Base-by-base conservation (phyloP, 2,888 invertebrate genomes). In the Artemia sp. region DNA sequence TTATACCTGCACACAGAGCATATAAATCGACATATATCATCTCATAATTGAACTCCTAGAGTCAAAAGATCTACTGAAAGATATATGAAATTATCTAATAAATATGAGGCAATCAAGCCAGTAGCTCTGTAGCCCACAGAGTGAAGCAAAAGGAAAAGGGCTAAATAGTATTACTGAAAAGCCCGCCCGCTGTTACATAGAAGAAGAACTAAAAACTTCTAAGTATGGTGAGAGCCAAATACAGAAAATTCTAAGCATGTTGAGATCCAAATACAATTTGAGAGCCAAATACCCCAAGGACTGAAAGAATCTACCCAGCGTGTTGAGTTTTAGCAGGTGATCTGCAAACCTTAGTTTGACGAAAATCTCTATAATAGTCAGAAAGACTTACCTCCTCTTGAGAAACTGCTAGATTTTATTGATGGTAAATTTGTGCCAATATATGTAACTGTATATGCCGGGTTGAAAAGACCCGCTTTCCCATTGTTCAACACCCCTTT, bases 391-490 rank as follows among this genome's bases (percentile, higher is more conserved):
- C 79, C 79, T 74, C 78, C 78, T 72, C 80, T 74, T 70, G 76
- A 75, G 73, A 81, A 80, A 69, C 78, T 81, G 2, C 82, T 82
- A 68, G 83, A 81, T 71, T 83, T 81, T 70, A 83, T 83, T 12
- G 78, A 76, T 1, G 86, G 86, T 69, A 88, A 80, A 78, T 87
- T 87, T n/a, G 84, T 84, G 52, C 90, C 89, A 2, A 91, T 80
- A 77, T 90, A 92, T 0, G 93, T 88, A 70, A 93, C 91, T 9
- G 90, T 91, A 75, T 91, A 87, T 10, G 84, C 85, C 0, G 96
- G 93, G 80, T 92, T 90, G 78, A 97, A 95, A 70, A 89, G 82
- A 0, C 97, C 96, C n/a, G 90, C 90, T 76, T 92, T 90, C 0
- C 96, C 95, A 73, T 87, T 89, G 67, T 86, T 85, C 24, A 92